phyloP scores from a whole-genome alignment of 2,113 vertebrate species.

The Colinus virginianus region DNA sequence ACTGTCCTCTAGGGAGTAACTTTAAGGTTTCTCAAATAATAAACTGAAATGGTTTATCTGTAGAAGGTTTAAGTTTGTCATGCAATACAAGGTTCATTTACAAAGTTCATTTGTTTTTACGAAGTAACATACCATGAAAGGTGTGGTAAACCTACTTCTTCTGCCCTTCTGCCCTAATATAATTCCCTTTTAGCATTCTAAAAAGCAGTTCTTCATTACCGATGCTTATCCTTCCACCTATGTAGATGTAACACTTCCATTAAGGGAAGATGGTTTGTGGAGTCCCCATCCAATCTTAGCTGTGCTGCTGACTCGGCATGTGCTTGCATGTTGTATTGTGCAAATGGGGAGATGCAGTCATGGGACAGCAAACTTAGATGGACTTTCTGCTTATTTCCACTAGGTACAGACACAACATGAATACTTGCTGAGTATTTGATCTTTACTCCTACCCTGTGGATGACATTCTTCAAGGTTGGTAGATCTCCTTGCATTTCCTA shows the following conservation, averaged over 20 bases:
- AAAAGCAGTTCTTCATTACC: fast-evolving
- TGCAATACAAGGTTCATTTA: background rate
- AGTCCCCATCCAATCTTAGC: background rate
- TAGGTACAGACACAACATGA: fast-evolving
- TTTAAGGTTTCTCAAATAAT: background rate
- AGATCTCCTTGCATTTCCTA: background rate
- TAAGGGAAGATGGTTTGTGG: background rate
- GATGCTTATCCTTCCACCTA: background rate
- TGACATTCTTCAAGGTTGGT: background rate
- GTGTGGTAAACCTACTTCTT: background rate
- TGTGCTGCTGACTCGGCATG: fast-evolving
- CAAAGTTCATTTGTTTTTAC: fast-evolving
- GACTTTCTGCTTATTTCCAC: fast-evolving
- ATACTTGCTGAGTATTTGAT: background rate
- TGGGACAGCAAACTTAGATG: background rate
- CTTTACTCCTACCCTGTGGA: background rate
- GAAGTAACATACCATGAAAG: background rate
- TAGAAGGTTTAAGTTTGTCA: background rate
- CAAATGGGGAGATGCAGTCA: background rate
- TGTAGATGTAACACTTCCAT: background rate
- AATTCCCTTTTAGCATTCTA: background rate
- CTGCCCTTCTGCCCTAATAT: background rate
- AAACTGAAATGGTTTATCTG: background rate
- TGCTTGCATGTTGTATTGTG: background rate
- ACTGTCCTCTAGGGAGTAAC: background rate